Evolutionary conservation across 1,140 invertebrate genomes (phyloP), one percentile per base, ranked within the genome.

Genomic region (Ips nitidus): DNA sequence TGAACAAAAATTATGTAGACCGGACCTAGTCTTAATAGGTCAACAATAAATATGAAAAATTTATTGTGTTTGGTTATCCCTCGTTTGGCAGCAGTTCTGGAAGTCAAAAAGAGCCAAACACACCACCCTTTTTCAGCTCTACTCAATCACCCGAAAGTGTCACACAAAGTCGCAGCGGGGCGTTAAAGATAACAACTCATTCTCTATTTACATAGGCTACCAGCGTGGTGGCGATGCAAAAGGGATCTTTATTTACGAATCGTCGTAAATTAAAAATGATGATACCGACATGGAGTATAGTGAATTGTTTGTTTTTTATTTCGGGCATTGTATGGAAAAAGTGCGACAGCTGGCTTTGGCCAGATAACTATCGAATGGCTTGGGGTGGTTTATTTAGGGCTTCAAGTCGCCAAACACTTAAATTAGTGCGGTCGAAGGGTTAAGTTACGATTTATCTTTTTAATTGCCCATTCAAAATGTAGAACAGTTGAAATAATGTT

Each of bases 101-200:
- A 40, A 58, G 38, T 58, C 8, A 58, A 58, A 8, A 8, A 58
- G 40, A 5, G 6, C 41, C 36, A 66, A 66, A 66, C 50, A 66
- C 42, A 66, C 64, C 64, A 57, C 64, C 64, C 64, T 38, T 55
- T 57, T n/a, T 47, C 4, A 7, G 38, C 47, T 43, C 57, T 4
- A 58, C 64, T 57, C 64, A 66, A 66, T 66, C 64, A 66, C 64
- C 64, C 64, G 6, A 57, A 50, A 57, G 55, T 45, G 55, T 66
- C 53, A 66, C 53, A 66, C 7, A 66, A 66, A 47, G 64, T 66
- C 64, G 53, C 64, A 58, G 64, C 53, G 64, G 64, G 64, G 64
- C 53, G 64, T 40, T 66, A 58, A 66, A 66, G 64, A 66, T 66
- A 66, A 66, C 64, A 66, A 66, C 55, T 66, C 64, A 66, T 66